Percentiles rank a stretch among this genome's conserved stretches.
Evolutionary conservation across 2,888 invertebrate genomes (phyloP).

Genomic region (Andricus curvator): DNA sequence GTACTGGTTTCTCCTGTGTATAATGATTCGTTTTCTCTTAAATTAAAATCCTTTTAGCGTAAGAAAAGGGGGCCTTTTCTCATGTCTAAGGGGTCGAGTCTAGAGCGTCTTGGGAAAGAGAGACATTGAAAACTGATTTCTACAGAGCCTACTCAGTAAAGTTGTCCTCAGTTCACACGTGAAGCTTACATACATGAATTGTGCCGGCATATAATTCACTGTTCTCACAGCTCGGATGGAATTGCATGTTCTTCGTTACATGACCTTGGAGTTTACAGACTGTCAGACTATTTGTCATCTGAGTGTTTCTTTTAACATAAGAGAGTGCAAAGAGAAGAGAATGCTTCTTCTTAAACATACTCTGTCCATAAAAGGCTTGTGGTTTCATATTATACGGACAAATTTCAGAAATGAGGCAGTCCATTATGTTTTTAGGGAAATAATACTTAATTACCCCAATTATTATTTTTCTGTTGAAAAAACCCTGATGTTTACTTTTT

Average conservation of each 20-base stretch:
- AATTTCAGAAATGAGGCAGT: not conserved
- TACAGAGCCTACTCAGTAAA: not conserved
- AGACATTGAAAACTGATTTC: conserved; percentile 39
- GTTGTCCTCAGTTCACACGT: conserved; percentile 13
- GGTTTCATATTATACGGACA: not conserved
- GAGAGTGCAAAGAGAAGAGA: conserved; percentile 35
- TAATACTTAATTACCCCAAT: not conserved
- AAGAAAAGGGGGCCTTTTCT: conserved; percentile 7
- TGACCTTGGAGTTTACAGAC: conserved; percentile 27
- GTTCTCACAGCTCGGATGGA: conserved; percentile 42
- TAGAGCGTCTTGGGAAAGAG: conserved; percentile 32
- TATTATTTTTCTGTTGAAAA: not conserved
- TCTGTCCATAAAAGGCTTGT: not conserved
- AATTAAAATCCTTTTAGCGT: not conserved
- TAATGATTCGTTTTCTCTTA: not conserved
- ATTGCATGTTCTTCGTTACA: conserved; percentile 45
- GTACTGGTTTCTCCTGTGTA: not conserved
- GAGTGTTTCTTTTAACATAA: conserved; percentile 27
- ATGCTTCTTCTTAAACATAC: conserved; percentile 4
- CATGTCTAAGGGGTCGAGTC: conserved; percentile 9
- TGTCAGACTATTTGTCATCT: conserved; percentile 38
- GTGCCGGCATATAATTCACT: conserved; percentile 37
- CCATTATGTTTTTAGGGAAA: not conserved
- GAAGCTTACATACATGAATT: conserved; percentile 33
- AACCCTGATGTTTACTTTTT: too few species aligned